Conservation (phyloP, 2,797 vertebrate species). For the Sebastiscus tertius region DNA sequence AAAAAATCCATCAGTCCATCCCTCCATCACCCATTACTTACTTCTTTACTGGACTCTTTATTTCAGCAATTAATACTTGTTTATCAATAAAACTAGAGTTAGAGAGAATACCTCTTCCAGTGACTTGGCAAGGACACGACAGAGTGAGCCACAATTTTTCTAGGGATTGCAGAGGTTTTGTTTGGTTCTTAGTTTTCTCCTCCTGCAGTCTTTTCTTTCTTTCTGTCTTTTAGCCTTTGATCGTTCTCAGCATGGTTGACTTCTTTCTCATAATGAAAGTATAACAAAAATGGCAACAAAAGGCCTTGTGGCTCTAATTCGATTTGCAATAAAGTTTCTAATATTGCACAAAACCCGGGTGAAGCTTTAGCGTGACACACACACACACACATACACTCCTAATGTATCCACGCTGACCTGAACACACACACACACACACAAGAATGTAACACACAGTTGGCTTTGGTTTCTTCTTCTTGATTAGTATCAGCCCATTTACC, state of each 20-base stretch:
- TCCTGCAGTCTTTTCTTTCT: slow-evolving; percentile 23
- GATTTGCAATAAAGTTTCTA: slow-evolving; percentile 60
- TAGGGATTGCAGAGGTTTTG: slow-evolving; percentile 27
- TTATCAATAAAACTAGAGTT: slow-evolving; percentile 27
- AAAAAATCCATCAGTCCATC: slow-evolving; percentile 1
- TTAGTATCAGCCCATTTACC: slow-evolving; percentile 68
- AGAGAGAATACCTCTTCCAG: slow-evolving; percentile 47
- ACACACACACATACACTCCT: background rate
- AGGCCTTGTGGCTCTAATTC: slow-evolving; percentile 45
- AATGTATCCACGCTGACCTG: slow-evolving; percentile 5
- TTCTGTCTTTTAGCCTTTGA: slow-evolving; percentile 15
- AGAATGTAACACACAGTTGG: slow-evolving; percentile 25
- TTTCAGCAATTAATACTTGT: slow-evolving; percentile 51
- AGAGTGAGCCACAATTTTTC: slow-evolving; percentile 24
- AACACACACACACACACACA: slow-evolving; percentile 24
- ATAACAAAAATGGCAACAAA: slow-evolving; percentile 39
- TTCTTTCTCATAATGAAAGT: slow-evolving; percentile 53
- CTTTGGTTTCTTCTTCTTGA: slow-evolving; percentile 60
- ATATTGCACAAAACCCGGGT: slow-evolving; percentile 45
- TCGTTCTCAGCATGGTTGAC: slow-evolving; percentile 23
- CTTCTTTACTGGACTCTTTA: slow-evolving; percentile 27
- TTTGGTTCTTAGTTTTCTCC: slow-evolving; percentile 26
- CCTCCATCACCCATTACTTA: slow-evolving; percentile 15
- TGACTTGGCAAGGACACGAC: slow-evolving; percentile 13
- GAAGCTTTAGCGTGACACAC: background rate